Percentiles rank a stretch among this genome's conserved stretches.
phyloP scores from a whole-genome alignment of 2,888 invertebrate genomes.

The Aricia artaxerxes region DNA sequence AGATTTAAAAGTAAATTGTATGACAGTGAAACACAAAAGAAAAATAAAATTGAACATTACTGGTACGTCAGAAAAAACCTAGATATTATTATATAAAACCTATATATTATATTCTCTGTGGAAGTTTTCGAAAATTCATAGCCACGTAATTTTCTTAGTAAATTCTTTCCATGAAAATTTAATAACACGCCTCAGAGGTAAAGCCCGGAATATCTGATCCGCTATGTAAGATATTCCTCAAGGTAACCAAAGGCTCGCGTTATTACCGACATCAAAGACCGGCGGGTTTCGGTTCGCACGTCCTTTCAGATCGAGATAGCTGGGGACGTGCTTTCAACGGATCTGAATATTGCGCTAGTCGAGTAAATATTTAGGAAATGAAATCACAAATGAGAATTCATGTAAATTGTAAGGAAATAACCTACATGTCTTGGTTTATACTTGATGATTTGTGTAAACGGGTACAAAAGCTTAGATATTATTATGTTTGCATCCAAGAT shows the following conservation, averaged over 20 bases:
- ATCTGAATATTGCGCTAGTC: constrained; percentile 22
- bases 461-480: neutral
- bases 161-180: constrained; percentile 18
- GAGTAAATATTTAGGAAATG: constrained; percentile 27
- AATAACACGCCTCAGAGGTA: neutral
- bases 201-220: constrained; percentile 17
- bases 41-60: no score
- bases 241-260: constrained; percentile 30
- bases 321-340: constrained; percentile 32
- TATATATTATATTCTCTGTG: no score
- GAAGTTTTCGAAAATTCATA: neutral
- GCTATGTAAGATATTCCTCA: constrained; percentile 27
- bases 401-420: constrained; percentile 8
- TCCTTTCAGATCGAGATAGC: constrained; percentile 35
- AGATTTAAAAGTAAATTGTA: no score
- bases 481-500: neutral
- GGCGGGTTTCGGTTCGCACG: constrained; percentile 28
- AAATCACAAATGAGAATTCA: neutral
- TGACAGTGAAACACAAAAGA: no score
- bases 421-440: neutral
- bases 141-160: neutral
- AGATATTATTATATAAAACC: no score
- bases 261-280: constrained; percentile 33
- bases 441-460: neutral
- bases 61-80: no score